Evolutionary conservation across 2,797 vertebrate genomes (phyloP).

Genomic region (Craterocephalus amniculus): DNA sequence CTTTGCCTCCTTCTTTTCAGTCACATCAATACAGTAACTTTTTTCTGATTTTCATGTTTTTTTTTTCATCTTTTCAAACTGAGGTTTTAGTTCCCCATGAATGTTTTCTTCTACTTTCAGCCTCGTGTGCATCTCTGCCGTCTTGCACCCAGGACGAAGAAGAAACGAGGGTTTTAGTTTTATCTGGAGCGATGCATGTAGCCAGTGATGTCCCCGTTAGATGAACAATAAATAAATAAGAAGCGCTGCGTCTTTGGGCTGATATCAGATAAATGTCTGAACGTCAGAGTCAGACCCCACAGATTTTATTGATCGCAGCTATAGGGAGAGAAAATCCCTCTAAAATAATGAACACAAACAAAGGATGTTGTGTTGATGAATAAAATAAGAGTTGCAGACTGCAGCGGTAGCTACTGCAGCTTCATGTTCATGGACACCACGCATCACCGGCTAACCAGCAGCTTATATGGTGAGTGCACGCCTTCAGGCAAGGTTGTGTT

Average conservation of each 20-base stretch:
- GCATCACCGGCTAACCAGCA: conserved; percentile 25
- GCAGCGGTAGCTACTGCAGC: not conserved
- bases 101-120: too few relatives aligned
- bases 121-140: too few relatives aligned
- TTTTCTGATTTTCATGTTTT: too few relatives aligned
- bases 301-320: conserved; percentile 27
- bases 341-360: conserved; percentile 4
- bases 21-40: too few relatives aligned
- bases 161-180: not conserved
- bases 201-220: too few relatives aligned
- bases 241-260: not conserved
- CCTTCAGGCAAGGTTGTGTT: conserved; percentile 64
- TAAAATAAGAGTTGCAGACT: conserved; percentile 4
- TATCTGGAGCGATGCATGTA: not conserved
- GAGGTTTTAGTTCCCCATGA: too few relatives aligned
- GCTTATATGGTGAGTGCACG: conserved; percentile 40
- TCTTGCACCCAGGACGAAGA: too few relatives aligned
- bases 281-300: conserved; percentile 7
- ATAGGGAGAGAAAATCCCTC: not conserved
- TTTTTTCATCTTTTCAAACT: too few relatives aligned
- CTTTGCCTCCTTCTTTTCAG: not conserved
- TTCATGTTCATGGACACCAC: not conserved
- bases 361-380: conserved; percentile 19
- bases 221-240: not conserved
- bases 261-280: not conserved